Conservation (phyloP, 2,113 vertebrate genomes). For the Ursus arctos region DNA sequence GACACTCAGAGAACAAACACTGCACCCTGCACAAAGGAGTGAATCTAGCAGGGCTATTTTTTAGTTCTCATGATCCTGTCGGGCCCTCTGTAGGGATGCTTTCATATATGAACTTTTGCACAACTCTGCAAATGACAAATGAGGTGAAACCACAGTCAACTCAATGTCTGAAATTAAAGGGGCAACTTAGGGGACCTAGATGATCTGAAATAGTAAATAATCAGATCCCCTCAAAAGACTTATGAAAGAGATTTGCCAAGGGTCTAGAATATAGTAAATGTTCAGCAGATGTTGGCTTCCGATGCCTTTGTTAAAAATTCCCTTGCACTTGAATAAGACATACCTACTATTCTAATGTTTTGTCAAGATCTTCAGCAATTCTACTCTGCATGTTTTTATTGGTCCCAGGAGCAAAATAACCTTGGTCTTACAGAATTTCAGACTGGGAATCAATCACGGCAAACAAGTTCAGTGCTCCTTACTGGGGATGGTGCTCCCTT, state of each 20-base stretch:
- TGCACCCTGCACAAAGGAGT: background rate
- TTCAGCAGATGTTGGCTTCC: background rate
- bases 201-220: background rate
- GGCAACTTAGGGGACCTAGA: background rate
- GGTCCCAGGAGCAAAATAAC: background rate
- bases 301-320: background rate
- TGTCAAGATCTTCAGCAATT: background rate
- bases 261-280: background rate
- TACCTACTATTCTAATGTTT: background rate
- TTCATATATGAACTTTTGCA: background rate
- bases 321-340: background rate
- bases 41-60: background rate
- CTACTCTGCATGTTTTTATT: background rate
- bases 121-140: background rate
- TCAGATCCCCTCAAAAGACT: background rate
- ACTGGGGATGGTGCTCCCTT: background rate
- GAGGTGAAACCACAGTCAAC: background rate
- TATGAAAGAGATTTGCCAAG: background rate
- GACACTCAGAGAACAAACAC: background rate
- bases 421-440: background rate
- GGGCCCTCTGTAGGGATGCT: background rate
- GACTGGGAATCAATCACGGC: background rate
- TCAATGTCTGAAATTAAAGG: background rate
- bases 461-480: background rate
- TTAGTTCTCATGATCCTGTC: background rate